Evolutionary conservation across 2,888 invertebrate species (phyloP).

Genomic region (Phytoseiulus persimilis): DNA sequence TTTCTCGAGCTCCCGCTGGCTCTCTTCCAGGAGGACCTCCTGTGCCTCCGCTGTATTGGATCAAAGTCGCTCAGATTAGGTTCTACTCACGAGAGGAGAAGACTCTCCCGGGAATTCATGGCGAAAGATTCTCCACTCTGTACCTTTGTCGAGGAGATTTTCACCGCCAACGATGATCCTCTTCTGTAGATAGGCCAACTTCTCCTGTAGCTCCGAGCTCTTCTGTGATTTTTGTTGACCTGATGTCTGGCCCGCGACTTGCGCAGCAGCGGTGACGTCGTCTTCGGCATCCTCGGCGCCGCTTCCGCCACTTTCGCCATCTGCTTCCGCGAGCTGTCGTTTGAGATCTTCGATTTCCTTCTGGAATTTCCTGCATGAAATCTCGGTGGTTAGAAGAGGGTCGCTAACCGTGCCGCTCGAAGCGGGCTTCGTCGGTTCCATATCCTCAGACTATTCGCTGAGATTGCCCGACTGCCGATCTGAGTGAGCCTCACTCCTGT

Average conservation of each 20-base stretch:
- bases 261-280: neutral
- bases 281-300: conserved; percentile 1
- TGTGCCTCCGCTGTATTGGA: conserved; percentile 67
- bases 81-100: neutral
- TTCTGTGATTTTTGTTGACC: conserved; percentile 55
- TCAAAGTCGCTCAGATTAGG: neutral
- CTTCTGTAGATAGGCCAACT: conserved; percentile 79
- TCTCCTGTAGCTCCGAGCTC: conserved; percentile 71
- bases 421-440: too few relatives aligned
- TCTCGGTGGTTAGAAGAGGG: too few relatives aligned
- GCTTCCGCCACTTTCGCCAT: conserved; percentile 34
- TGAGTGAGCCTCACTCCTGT: too few relatives aligned
- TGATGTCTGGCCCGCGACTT: neutral
- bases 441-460: too few relatives aligned
- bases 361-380: conserved; percentile 70
- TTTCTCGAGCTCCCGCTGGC: conserved; percentile 70
- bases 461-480: too few relatives aligned
- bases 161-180: conserved; percentile 96
- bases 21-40: conserved; percentile 75
- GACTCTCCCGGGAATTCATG: too few relatives aligned
- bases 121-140: too few relatives aligned
- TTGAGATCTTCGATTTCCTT: conserved; percentile 87
- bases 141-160: conserved; percentile 78
- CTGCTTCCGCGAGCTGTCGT: conserved; percentile 66
- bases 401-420: neutral